These are phyloP conservation scores for Stegophylla sp. DNA, from an alignment of 2,888 invertebrate species.

Conservation along the genomic window DNA sequence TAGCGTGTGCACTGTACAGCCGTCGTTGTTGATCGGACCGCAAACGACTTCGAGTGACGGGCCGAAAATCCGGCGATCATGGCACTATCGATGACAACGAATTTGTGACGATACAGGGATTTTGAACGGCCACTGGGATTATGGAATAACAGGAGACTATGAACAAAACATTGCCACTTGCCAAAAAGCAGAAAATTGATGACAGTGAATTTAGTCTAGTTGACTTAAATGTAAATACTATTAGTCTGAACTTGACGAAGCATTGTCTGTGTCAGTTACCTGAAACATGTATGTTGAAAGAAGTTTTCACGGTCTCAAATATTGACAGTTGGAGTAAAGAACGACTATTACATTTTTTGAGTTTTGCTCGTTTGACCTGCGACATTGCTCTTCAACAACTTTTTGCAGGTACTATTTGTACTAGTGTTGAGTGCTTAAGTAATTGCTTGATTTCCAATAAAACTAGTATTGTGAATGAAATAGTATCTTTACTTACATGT, in stretches of 20 bases:
- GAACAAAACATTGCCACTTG: constrained; percentile 57
- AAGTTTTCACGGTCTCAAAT: constrained; percentile 64
- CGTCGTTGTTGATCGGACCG: no score
- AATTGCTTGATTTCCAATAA: constrained; percentile 81
- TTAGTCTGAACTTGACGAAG: constrained; percentile 45
- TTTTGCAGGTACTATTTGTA: constrained; percentile 80
- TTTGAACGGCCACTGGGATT: constrained; percentile 11
- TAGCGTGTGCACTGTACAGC: not conserved
- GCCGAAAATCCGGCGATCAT: no score
- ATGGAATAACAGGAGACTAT: constrained; percentile 55
- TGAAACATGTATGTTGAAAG: constrained; percentile 66
- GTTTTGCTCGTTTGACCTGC: constrained; percentile 82
- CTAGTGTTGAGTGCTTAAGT: constrained; percentile 79
- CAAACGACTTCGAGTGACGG: constrained; percentile 36
- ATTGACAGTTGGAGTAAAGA: constrained; percentile 72
- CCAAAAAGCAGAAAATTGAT: constrained; percentile 53
- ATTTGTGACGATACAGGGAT: constrained; percentile 35
- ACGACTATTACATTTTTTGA: constrained; percentile 78
- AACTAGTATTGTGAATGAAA: constrained; percentile 83
- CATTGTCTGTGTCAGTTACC: constrained; percentile 59
- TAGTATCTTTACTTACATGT: constrained; percentile 79
- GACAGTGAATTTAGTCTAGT: constrained; percentile 47
- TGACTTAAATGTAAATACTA: constrained; percentile 46
- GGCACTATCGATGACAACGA: not conserved
- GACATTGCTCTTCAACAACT: constrained; percentile 86